Conservation (phyloP, 2,888 invertebrate genomes). For the Drosophila koepferae region DNA sequence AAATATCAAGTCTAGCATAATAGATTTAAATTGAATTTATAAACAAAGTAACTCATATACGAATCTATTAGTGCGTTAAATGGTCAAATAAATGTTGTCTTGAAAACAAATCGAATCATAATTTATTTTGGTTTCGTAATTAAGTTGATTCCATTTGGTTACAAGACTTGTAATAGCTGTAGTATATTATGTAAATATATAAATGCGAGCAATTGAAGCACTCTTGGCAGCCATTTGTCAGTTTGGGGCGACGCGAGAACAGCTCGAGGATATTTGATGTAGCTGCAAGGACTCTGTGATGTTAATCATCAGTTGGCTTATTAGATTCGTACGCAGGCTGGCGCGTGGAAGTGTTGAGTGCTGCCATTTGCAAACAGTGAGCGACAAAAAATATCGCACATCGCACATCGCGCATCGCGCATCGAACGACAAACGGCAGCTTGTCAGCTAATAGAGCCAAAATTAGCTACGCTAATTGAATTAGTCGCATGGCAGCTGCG, state of each 20-base stretch:
- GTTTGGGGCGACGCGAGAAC: neutral
- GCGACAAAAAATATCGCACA: constrained; percentile 27
- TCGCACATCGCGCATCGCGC: constrained; percentile 12
- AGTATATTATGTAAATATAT: neutral
- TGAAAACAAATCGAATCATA: constrained; percentile 1
- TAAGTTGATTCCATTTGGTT: neutral
- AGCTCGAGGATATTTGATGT: constrained; percentile 4
- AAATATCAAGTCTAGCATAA: no score
- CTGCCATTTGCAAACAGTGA: constrained; percentile 39
- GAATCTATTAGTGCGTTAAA: neutral
- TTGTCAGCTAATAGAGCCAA: constrained; percentile 68
- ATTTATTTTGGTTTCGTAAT: neutral
- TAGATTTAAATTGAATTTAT: neutral
- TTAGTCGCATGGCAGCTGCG: constrained; percentile 58
- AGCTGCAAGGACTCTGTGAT: constrained; percentile 14
- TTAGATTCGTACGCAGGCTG: constrained; percentile 31
- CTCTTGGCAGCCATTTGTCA: constrained; percentile 3
- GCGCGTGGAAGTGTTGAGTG: constrained; percentile 43
- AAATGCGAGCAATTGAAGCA: neutral
- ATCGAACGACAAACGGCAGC: constrained; percentile 30
- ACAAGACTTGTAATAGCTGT: neutral
- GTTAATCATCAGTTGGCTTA: constrained; percentile 26
- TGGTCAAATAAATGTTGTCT: neutral
- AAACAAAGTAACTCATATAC: neutral
- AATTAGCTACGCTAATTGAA: constrained; percentile 71